phyloP scores from a whole-genome alignment of 2,888 invertebrate genomes.

The Agrotis puta region DNA sequence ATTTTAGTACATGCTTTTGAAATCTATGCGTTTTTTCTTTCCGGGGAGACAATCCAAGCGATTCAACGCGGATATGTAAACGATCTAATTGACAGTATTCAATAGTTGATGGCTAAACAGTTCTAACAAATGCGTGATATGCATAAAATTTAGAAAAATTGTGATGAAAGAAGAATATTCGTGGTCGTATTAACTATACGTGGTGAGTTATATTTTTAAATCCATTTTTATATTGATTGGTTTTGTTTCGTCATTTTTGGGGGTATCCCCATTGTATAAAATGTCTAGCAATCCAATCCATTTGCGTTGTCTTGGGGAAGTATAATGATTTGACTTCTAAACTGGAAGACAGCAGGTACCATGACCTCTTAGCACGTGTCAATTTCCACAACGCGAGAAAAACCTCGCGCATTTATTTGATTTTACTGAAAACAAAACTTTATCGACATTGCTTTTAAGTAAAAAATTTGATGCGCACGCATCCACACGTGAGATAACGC shows the following conservation, averaged over 20 bases:
- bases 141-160: slow-evolving; percentile 79
- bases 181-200: slow-evolving; percentile 73
- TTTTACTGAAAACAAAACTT: too few species aligned
- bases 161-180: slow-evolving; percentile 82
- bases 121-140: slow-evolving; percentile 83
- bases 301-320: neutral
- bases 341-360: neutral
- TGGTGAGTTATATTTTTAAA: slow-evolving; percentile 80
- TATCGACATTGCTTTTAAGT: too few species aligned
- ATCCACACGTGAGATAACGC: too few species aligned
- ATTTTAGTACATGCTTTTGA: slow-evolving; percentile 63
- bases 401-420: too few species aligned
- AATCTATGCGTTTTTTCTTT: slow-evolving; percentile 57
- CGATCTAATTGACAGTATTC: slow-evolving; percentile 84
- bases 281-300: neutral
- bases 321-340: neutral
- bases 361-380: too few species aligned
- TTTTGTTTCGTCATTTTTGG: neutral
- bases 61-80: slow-evolving; percentile 74
- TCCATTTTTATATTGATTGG: neutral
- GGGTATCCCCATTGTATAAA: neutral
- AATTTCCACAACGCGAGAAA: too few species aligned
- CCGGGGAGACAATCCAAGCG: slow-evolving; percentile 62
- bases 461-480: too few species aligned
- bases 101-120: slow-evolving; percentile 77